Evolutionary conservation across 2,113 vertebrate species (phyloP), one percentile per base, ranked within the genome.

Genomic region (Zeus faber): DNA sequence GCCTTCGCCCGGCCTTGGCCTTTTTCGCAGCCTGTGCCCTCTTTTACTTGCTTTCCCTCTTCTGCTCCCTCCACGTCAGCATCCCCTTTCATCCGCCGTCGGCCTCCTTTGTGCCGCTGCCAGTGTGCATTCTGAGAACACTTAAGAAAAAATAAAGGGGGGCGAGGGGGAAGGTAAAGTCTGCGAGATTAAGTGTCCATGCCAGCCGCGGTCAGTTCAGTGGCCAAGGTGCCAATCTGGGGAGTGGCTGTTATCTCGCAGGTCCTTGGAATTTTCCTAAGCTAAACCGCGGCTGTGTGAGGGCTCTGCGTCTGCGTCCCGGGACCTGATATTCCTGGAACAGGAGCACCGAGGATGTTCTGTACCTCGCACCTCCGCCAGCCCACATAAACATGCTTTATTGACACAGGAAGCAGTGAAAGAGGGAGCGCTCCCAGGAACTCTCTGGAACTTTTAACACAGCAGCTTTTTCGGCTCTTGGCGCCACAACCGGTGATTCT

Each of bases 251-350:
- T 72, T 66, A 54, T 79, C 64, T 75, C 58, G 22, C 4, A 13
- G 63, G 50, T 46, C 45, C 69, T n/a, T 65, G 78, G 74, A 72
- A 79, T 77, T 79, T 79, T 39, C 54, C 60, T 63, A n/a, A 16
- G 23, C 57, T 73, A 33, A 72, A 54, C 48, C 1, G 54, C 3
- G 4, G 50, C 69, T 37, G 18, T 7, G 4, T 24, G 47, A 51
- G 49, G 47, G 37, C 11, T 55, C 37, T 37, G 6, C n/a, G 3
- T 37, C 11, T 39, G 27, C 20, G 27, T 41, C 54, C 49, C 33
- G 27, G 31, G 39, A 54, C n/a, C 46, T 58, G 2, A 43, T 68
- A 46, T 69, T 76, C 64, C 41, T 61, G 55, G 68, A 72, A 76
- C 27, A 47, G 47, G 68, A 72, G 74, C 27, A 47, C 44, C 24